Percentiles rank a stretch among this genome's conserved stretches.
phyloP scores from a whole-genome alignment of 2,888 invertebrate species.

The Cephalotes varians region DNA sequence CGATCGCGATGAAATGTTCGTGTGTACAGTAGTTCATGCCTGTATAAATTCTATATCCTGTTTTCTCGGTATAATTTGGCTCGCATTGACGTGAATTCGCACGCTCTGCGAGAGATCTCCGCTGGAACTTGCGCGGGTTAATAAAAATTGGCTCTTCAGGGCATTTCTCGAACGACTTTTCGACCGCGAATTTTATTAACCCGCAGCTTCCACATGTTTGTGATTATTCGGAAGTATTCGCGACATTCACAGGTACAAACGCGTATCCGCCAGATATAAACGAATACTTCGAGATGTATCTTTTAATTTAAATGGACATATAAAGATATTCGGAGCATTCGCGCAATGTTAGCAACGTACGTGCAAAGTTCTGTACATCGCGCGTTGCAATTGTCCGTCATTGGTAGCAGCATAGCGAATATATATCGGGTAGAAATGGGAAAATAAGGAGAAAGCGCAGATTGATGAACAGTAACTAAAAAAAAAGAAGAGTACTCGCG shows the following conservation, averaged over 20 bases:
- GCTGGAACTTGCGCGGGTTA: neutral
- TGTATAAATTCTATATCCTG: slow-evolving; percentile 31
- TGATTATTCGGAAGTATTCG: neutral
- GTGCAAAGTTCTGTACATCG: neutral
- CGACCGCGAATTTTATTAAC: slow-evolving; percentile 1
- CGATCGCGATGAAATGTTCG: slow-evolving; percentile 1
- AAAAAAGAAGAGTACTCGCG: neutral
- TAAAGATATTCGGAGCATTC: slow-evolving; percentile 1
- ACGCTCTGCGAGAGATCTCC: neutral
- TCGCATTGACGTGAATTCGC: slow-evolving; percentile 3
- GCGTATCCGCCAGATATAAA: slow-evolving; percentile 18
- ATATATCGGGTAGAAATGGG: neutral
- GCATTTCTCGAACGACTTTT: slow-evolving; percentile 21
- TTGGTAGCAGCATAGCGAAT: slow-evolving; percentile 15
- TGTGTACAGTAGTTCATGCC: slow-evolving; percentile 10
- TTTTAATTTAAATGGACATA: slow-evolving; percentile 17
- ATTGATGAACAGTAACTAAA: neutral
- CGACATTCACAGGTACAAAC: slow-evolving; percentile 38
- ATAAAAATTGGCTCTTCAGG: slow-evolving; percentile 14
- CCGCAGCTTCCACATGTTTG: neutral
- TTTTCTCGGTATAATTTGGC: slow-evolving; percentile 25
- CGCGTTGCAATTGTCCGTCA: slow-evolving; percentile 5
- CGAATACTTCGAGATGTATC: slow-evolving; percentile 20
- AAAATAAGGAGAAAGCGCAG: neutral
- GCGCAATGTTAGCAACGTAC: slow-evolving; percentile 18